Evolutionary conservation across 2,797 vertebrate species (phyloP).

Genomic region (Pangasius macronema): DNA sequence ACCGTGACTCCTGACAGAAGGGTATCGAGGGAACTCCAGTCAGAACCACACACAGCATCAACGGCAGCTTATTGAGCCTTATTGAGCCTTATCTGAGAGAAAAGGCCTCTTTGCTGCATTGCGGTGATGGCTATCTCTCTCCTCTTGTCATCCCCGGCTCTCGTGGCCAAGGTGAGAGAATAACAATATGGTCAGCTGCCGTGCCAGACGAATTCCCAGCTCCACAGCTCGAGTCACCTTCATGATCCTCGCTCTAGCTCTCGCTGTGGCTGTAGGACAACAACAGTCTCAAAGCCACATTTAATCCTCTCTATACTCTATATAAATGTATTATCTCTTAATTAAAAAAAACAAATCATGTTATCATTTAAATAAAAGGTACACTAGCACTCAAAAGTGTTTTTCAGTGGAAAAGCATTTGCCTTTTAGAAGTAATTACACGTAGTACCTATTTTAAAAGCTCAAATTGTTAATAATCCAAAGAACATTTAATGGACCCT

Average conservation of each 20-base stretch:
- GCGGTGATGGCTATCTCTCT: constrained; percentile 56
- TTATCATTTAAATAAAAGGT: neutral
- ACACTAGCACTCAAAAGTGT: too few relatives aligned
- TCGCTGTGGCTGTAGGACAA: neutral
- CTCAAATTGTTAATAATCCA: neutral
- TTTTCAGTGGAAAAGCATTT: neutral
- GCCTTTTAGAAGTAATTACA: neutral
- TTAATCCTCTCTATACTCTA: neutral
- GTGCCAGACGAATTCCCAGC: constrained; percentile 15
- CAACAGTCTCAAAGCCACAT: neutral
- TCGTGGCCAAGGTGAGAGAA: constrained; percentile 44
- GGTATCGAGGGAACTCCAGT: constrained; percentile 19
- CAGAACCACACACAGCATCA: constrained; percentile 45
- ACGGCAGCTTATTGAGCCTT: neutral
- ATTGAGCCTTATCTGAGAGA: constrained; percentile 22
- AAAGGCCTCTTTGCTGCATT: constrained; percentile 64
- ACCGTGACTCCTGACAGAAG: neutral
- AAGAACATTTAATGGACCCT: neutral
- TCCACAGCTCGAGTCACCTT: constrained; percentile 18
- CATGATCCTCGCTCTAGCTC: constrained; percentile 36
- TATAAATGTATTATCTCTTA: neutral
- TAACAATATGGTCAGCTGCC: constrained; percentile 30
- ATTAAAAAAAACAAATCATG: neutral
- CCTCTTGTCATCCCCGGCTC: constrained; percentile 51
- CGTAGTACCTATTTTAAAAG: neutral